Percentiles rank a stretch among this genome's conserved stretches.
phyloP scores from a whole-genome alignment of 1,140 invertebrate species.

The Lepidurus couesii region DNA sequence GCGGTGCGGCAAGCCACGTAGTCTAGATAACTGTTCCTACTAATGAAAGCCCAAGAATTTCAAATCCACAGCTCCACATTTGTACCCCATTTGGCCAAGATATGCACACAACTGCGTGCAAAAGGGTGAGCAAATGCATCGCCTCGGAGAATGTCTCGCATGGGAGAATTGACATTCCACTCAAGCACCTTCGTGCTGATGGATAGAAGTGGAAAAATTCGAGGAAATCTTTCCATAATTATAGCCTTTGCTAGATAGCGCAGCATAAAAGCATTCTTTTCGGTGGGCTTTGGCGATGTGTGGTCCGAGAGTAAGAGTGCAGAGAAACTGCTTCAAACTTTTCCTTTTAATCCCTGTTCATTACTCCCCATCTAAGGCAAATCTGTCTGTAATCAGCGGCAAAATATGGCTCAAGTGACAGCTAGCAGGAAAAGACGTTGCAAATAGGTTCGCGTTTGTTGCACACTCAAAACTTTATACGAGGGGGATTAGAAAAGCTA shows the following conservation, averaged over 20 bases:
- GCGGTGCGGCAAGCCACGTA: not conserved
- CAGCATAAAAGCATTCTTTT: not conserved
- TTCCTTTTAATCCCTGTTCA: not conserved
- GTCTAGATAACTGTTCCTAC: not conserved
- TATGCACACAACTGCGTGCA: not conserved
- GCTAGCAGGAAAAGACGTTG: not conserved
- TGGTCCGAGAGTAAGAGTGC: conserved; percentile 6
- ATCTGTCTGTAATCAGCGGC: not conserved
- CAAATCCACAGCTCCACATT: not conserved
- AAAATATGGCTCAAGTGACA: not conserved
- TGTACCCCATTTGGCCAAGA: not conserved
- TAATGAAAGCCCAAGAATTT: not conserved
- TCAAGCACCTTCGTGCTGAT: not conserved
- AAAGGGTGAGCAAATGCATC: not conserved
- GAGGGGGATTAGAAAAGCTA: not conserved
- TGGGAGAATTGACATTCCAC: not conserved
- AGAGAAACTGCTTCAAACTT: not conserved
- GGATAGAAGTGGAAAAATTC: too few relatives aligned
- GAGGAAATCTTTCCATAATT: not conserved
- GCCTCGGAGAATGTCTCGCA: not conserved
- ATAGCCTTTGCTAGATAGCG: not conserved
- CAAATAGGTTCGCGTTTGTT: not conserved
- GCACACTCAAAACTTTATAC: not conserved
- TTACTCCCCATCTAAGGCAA: not conserved
- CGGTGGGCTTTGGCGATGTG: not conserved